A percentile compares a stretch with the other conserved stretches of the same genome.
Conservation (phyloP, 2,888 invertebrate genomes). For the Torymus tubicola region DNA sequence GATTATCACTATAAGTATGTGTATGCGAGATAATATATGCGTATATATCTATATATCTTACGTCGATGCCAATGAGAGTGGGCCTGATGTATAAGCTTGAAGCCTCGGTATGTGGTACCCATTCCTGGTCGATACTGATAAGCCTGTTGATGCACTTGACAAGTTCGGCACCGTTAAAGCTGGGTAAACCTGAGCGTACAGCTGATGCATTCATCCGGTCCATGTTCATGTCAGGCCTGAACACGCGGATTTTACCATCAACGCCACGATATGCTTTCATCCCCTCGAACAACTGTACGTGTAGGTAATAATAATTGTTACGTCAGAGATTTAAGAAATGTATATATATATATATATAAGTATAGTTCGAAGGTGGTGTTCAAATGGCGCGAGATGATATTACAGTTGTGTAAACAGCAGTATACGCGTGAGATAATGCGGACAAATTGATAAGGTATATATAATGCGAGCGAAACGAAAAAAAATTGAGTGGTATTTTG, state of each 20-base stretch:
- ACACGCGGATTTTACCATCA: constrained; percentile 94
- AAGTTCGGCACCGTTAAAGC: constrained; percentile 91
- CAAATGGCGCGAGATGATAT: not conserved
- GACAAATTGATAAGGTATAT: no score
- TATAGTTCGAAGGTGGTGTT: not conserved
- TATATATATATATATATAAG: not conserved
- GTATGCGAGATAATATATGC: no score
- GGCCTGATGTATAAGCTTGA: constrained; percentile 97
- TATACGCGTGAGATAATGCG: no score
- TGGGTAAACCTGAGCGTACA: constrained; percentile 89
- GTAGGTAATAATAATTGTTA: constrained; percentile 51
- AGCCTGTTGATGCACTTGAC: constrained; percentile 90
- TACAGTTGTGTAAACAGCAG: no score
- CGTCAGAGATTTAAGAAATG: constrained; percentile 2
- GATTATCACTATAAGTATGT: constrained; percentile 26
- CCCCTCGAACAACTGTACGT: constrained; percentile 96
- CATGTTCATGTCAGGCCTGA: constrained; percentile 97
- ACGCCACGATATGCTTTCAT: constrained; percentile 97
- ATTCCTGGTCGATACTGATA: constrained; percentile 95
- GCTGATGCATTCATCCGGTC: constrained; percentile 93
- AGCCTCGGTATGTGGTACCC: constrained; percentile 95
- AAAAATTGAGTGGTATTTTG: no score
- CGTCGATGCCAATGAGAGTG: constrained; percentile 97
- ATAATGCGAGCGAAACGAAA: no score
- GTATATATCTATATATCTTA: constrained; percentile 78